phyloP scores from a whole-genome alignment of 2,797 vertebrate species.

The Esox masquinongy region DNA sequence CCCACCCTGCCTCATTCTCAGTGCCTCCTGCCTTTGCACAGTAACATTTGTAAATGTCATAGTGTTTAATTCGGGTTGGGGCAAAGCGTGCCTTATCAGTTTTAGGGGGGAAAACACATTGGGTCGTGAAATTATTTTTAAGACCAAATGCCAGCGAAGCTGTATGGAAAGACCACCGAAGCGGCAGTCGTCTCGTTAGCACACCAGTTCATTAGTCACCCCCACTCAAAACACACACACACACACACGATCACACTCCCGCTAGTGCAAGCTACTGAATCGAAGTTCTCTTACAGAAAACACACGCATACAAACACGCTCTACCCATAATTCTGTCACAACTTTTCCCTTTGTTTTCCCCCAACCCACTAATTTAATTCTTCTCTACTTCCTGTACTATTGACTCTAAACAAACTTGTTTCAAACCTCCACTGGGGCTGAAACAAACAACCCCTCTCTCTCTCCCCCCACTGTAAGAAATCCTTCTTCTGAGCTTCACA shows the following conservation, averaged over 20 bases:
- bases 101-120: constrained; percentile 74
- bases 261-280: constrained; percentile 24
- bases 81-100: constrained; percentile 76
- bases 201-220: constrained; percentile 73
- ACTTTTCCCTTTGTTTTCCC: not conserved
- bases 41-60: constrained; percentile 82
- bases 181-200: constrained; percentile 69
- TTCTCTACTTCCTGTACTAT: not conserved
- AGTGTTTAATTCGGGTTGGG: constrained; percentile 73
- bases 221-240: constrained; percentile 23
- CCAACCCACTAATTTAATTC: not conserved
- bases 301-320: constrained; percentile 24
- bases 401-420: not conserved
- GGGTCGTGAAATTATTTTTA: constrained; percentile 82
- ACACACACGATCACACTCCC: not conserved
- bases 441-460: not conserved
- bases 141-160: constrained; percentile 78
- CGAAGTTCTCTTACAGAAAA: constrained; percentile 32
- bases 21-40: constrained; percentile 45
- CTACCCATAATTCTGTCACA: not conserved
- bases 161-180: constrained; percentile 74
- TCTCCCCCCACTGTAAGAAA: not conserved
- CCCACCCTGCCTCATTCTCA: constrained; percentile 7
- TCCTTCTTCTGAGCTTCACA: not conserved
- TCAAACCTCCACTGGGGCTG: not conserved